Conservation (phyloP, 2,113 vertebrate genomes). For the Mus pahari region DNA sequence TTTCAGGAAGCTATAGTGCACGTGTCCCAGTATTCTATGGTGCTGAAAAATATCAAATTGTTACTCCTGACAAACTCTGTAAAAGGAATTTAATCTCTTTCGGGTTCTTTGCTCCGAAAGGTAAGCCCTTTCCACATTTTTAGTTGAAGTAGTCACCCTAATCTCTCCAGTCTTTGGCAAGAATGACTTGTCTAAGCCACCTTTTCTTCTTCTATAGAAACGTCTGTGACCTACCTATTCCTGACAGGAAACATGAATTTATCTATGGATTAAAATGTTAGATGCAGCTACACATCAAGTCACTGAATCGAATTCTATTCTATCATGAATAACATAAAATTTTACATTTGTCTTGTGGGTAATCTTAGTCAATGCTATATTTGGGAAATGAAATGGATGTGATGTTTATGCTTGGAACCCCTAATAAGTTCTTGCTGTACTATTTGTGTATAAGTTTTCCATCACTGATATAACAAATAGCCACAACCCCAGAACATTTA, state of each 20-base stretch:
- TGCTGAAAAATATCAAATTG: neutral
- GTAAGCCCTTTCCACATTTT: neutral
- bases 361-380: neutral
- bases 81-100: neutral
- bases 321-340: neutral
- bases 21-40: neutral
- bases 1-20: neutral
- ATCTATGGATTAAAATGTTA: slow-evolving; percentile 3
- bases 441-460: neutral
- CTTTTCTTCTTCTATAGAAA: neutral
- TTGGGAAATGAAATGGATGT: slow-evolving; percentile 5
- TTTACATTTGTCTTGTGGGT: neutral
- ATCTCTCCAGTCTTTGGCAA: neutral
- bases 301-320: neutral
- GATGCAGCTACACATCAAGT: neutral
- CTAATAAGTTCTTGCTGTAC: neutral
- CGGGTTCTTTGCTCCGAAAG: neutral
- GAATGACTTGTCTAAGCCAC: neutral
- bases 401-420: neutral
- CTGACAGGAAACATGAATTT: neutral
- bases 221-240: neutral
- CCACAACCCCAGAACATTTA: neutral
- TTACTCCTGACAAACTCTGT: neutral
- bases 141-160: neutral
- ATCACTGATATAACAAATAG: neutral